Base-by-base conservation (phyloP, 2,888 invertebrate species). In the Lasioglossum leucozonium region DNA sequence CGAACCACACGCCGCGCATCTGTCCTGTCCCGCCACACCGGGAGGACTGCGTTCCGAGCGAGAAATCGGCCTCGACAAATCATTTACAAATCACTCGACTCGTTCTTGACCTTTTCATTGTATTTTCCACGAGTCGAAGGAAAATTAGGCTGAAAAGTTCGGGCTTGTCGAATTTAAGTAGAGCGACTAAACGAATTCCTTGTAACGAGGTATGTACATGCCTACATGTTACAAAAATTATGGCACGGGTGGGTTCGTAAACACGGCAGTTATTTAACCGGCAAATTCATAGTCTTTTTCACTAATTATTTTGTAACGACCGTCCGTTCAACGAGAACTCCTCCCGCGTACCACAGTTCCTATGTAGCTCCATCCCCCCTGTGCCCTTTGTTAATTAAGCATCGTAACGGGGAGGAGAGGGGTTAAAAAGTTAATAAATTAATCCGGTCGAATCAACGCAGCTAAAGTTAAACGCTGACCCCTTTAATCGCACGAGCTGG, bases 381-480 rank as follows among this genome's bases (percentile, higher is more conserved):
- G 13, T 30, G 40, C 42, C 55, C 37, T 42, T 40, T 62, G 30
- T 30, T 30, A 71, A 72, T 42, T 65, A 74, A 79, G 75, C 75
- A 84, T 72, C 51, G 65, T 13, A 65, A 40, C 26, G 37, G 34
- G 47, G 22, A 51, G 22, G 47, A 8, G 18, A 22, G 44, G n/a
- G 26, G 42, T 26, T 75, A 73, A 79, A 85, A 79, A 71, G 76
- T 85, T 85, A 79, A 76, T 79, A 76, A 85, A 85, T 85, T 85
- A 85, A 85, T 79, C 79, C 67, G 58, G 79, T 73, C 75, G 85
- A 84, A 85, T 85, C 85, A 79, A 76, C 85, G 85, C 72, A 40
- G 58, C 72, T 76, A 72, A 74, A 85, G 76, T 85, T 76, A 78
- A 85, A 76, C 80, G 85, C 76, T 79, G 67, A 65, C 72, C 85